Evolutionary conservation across 1,140 invertebrate genomes (phyloP), one percentile per base, ranked within the genome.

Genomic region (Zaprionus ghesquierei): DNA sequence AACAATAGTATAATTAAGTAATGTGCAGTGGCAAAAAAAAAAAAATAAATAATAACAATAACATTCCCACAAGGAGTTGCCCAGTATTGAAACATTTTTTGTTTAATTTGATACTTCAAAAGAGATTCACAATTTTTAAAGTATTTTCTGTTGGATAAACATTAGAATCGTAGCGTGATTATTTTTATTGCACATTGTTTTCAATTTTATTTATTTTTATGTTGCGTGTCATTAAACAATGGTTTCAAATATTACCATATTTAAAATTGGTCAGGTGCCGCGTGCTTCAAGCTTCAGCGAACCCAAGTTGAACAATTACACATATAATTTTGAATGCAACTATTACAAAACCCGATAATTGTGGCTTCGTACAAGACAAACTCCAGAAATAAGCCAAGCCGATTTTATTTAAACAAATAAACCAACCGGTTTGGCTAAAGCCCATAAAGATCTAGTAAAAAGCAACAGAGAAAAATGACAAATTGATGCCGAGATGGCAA

Each of bases 401-500:
- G 59, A 54, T 80, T 76, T 77, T 73, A 85, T 85, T 78, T 66
- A 76, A 80, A 80, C 56, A 81, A 77, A 84, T 79, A 49, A 50
- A 41, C 13, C 20, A 84, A 84, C 80, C 81, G 80, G 81, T 84
- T 84, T 75, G 49, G 54, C 66, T 58, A 50, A 68, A 69, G 56
- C 72, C 66, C 65, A 80, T 60, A 63, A 65, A 46, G 41, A 76
- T 51, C 62, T 54, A 61, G 56, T 49, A 54, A 64, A 54, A 58
- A 27, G 27, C 18, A 41, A 54, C 18, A 66, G 50, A 75, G 27
- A 69, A 22, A 70, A 69, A 31, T 22, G 55, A 58, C 20, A 58
- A 58, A 44, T 50, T 69, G 20, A 49, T 54, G 49, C 18, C n/a
- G 50, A 53, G 35, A 58, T 33, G 59, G 8, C 38, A 60, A 63